These are phyloP conservation scores for Pungitius pungitius DNA, from an alignment of 2,113 vertebrate species.

Conservation along the genomic window DNA sequence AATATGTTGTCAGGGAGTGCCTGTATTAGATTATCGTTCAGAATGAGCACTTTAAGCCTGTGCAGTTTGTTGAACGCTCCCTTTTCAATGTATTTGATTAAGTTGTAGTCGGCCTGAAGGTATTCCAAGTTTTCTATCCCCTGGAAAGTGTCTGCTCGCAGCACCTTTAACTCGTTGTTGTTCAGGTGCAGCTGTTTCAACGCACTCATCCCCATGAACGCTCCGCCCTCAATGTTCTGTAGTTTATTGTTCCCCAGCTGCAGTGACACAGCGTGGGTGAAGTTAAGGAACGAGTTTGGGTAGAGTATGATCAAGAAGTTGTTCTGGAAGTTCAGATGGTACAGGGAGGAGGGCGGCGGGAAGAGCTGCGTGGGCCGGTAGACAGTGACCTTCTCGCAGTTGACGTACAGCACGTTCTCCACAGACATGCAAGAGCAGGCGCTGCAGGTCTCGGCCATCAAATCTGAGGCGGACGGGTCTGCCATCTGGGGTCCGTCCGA, in stretches of 20 bases:
- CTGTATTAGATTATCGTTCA: slow-evolving; percentile 98
- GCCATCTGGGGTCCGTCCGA: slow-evolving; percentile 67
- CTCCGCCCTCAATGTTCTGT: slow-evolving; percentile 97
- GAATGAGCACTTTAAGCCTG: slow-evolving; percentile 96
- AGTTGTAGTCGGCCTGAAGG: slow-evolving; percentile 99
- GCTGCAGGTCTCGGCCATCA: slow-evolving; percentile 94
- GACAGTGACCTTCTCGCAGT: slow-evolving; percentile 96
- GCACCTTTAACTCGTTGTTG: slow-evolving; percentile 97
- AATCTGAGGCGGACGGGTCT: slow-evolving; percentile 78
- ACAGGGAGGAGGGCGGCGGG: slow-evolving; percentile 92
- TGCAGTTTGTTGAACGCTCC: slow-evolving; percentile 99
- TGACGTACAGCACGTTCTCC: slow-evolving; percentile 98
- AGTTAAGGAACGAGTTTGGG: slow-evolving; percentile 96
- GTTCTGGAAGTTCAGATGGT: slow-evolving; percentile 98
- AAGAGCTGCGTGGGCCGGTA: slow-evolving; percentile 96
- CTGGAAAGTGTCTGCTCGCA: slow-evolving; percentile 95
- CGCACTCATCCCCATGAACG: slow-evolving; percentile 92
- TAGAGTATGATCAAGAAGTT: slow-evolving; percentile 95
- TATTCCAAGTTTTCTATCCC: slow-evolving; percentile 99
- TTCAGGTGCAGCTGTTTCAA: slow-evolving; percentile 99
- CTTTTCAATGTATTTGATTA: slow-evolving; percentile 98
- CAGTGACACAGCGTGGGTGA: slow-evolving; percentile 96
- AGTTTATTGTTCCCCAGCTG: slow-evolving; percentile 98
- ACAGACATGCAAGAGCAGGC: slow-evolving; percentile 97
- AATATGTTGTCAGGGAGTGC: slow-evolving; percentile 98